phyloP scores from a whole-genome alignment of 2,797 vertebrate species.

The Rhyacichthys aspro region DNA sequence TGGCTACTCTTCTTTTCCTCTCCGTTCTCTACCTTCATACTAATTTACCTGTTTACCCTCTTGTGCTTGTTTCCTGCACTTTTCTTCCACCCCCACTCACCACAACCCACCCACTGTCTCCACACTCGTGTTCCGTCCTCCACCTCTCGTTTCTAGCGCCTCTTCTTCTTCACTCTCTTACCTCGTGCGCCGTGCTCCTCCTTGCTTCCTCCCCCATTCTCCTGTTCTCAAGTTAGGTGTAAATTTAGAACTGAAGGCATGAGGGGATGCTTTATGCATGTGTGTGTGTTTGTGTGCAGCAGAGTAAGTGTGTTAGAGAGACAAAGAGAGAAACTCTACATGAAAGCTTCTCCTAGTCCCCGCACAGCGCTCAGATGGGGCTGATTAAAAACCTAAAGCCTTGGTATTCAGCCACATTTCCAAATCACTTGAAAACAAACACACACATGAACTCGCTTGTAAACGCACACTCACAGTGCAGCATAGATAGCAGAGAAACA shows the following conservation, averaged over 20 bases:
- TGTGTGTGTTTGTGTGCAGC: constrained; percentile 22
- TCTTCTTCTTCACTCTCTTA: constrained; percentile 50
- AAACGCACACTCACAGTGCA: constrained; percentile 8
- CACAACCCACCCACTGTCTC: constrained; percentile 22
- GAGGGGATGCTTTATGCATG: constrained; percentile 65
- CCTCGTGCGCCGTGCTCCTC: constrained; percentile 35
- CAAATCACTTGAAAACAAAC: constrained; percentile 59
- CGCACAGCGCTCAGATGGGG: constrained; percentile 71
- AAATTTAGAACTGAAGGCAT: constrained; percentile 81
- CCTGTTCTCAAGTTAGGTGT: constrained; percentile 75
- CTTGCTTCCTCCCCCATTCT: constrained; percentile 57
- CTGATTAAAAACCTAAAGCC: constrained; percentile 79
- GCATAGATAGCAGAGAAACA: background rate
- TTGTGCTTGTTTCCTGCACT: background rate
- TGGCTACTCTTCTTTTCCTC: constrained; percentile 32
- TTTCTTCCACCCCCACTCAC: constrained; percentile 6
- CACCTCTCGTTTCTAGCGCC: constrained; percentile 28
- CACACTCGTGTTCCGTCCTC: constrained; percentile 28
- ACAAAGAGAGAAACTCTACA: constrained; percentile 55
- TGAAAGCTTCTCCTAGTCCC: constrained; percentile 75
- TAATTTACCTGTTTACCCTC: constrained; percentile 22
- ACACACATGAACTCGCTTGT: constrained; percentile 17
- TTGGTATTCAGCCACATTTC: constrained; percentile 73
- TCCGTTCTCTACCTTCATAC: constrained; percentile 24
- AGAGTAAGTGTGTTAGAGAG: constrained; percentile 8